Evolutionary conservation across 1,140 invertebrate genomes (phyloP).

Genomic region (Drosophila miranda): DNA sequence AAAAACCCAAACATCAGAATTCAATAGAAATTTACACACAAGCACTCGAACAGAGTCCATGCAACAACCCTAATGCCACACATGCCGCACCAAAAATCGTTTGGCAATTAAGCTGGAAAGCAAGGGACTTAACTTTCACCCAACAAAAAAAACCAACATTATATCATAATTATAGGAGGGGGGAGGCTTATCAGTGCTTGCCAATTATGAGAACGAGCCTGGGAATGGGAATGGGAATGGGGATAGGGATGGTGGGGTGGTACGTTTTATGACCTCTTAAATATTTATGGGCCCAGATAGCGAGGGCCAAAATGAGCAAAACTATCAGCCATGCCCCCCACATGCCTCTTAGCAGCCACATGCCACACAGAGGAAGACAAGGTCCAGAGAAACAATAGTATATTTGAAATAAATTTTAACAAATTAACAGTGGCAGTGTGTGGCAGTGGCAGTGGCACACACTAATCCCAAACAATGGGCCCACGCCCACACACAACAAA

Average conservation of each 20-base stretch:
- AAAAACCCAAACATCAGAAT: constrained; percentile 22
- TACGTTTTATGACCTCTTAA: constrained; percentile 70
- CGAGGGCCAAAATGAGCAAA: constrained; percentile 35
- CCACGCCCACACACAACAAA: constrained; percentile 24
- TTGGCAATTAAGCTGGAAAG: constrained; percentile 62
- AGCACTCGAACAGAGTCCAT: constrained; percentile 8
- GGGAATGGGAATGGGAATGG: no score
- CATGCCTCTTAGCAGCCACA: constrained; percentile 2
- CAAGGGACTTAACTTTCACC: constrained; percentile 44
- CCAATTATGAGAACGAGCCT: constrained; percentile 58
- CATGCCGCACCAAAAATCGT: constrained; percentile 31
- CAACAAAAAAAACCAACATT: constrained; percentile 24
- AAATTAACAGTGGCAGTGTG: constrained; percentile 52
- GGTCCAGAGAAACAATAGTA: constrained; percentile 12
- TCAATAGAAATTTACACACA: constrained; percentile 68
- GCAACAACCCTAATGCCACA: constrained; percentile 12
- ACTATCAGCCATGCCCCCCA: constrained; percentile 21
- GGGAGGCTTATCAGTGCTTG: constrained; percentile 53
- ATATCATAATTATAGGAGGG: constrained; percentile 51
- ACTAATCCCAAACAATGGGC: constrained; percentile 47
- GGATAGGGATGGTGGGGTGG: constrained; percentile 6
- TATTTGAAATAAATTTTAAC: constrained; percentile 62
- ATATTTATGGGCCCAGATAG: constrained; percentile 57
- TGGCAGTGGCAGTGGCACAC: not conserved
- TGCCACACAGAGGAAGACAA: constrained; percentile 1